Percentiles rank a stretch among this genome's conserved stretches.
phyloP scores from a whole-genome alignment of 2,113 vertebrate genomes.

The Corynorhinus townsendii region DNA sequence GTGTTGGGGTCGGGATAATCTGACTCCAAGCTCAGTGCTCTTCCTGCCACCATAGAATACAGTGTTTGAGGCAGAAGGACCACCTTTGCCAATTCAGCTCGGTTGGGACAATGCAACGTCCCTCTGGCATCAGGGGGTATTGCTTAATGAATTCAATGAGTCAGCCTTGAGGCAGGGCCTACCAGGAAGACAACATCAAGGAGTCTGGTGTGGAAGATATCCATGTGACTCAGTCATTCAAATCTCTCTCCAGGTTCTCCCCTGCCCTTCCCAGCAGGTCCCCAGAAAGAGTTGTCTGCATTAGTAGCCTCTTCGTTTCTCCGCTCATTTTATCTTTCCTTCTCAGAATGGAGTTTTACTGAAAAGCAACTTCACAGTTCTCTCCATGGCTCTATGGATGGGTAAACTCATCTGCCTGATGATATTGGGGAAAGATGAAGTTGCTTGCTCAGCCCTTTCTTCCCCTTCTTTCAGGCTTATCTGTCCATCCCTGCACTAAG shows the following conservation, averaged over 20 bases:
- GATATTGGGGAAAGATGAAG: background rate
- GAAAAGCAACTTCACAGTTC: background rate
- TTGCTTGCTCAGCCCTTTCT: background rate
- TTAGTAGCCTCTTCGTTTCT: background rate
- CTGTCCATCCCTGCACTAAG: background rate
- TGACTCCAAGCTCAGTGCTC: background rate
- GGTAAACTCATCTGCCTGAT: background rate
- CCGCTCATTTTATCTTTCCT: background rate
- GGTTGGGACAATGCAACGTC: background rate
- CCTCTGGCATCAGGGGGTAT: fast-evolving
- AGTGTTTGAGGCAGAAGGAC: background rate
- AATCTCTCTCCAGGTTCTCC: no score
- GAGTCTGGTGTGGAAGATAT: background rate
- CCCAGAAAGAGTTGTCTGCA: background rate
- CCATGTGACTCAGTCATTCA: background rate
- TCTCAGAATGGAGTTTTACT: background rate
- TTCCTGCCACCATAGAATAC: background rate
- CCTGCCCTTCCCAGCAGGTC: no score
- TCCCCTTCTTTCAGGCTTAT: background rate
- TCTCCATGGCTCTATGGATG: background rate
- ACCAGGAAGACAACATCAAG: background rate
- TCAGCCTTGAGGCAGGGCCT: background rate
- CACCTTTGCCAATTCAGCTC: background rate
- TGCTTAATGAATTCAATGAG: background rate
- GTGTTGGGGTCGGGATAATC: background rate